These are phyloP conservation scores for Urocynchramus pylzowi DNA, from an alignment of 2,113 vertebrate species.

Conservation along the genomic window DNA sequence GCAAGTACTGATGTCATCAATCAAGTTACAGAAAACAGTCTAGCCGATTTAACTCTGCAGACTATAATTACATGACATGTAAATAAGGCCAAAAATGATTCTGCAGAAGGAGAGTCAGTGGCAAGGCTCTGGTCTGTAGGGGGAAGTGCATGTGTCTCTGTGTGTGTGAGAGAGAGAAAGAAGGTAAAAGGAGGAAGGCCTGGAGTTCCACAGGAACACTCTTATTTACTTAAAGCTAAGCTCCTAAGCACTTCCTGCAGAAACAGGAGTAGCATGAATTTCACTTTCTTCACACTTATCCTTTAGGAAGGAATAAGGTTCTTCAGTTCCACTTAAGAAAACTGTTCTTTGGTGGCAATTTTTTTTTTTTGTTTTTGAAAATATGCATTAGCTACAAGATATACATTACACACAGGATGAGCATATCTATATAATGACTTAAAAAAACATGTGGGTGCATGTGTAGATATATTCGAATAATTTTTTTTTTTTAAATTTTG, in stretches of 20 bases:
- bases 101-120: not conserved
- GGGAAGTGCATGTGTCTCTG: not conserved
- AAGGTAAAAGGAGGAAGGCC: not conserved
- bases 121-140: not conserved
- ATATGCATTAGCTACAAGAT: not conserved
- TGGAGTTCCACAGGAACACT: not conserved
- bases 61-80: not conserved
- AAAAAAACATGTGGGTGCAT: accelerated
- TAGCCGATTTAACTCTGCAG: not conserved
- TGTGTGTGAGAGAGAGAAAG: not conserved
- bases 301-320: not conserved
- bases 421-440: not conserved
- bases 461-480: not conserved
- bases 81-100: not conserved
- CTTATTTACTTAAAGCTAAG: not conserved
- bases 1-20: not conserved
- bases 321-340: not conserved
- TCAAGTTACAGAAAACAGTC: not conserved
- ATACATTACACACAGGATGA: not conserved
- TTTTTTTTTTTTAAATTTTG: not conserved
- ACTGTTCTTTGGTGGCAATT: not conserved
- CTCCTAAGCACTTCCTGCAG: not conserved
- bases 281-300: not conserved
- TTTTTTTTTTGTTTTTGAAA: not conserved
- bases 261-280: not conserved